phyloP scores from a whole-genome alignment of 2,113 vertebrate genomes.

The Puma concolor region DNA sequence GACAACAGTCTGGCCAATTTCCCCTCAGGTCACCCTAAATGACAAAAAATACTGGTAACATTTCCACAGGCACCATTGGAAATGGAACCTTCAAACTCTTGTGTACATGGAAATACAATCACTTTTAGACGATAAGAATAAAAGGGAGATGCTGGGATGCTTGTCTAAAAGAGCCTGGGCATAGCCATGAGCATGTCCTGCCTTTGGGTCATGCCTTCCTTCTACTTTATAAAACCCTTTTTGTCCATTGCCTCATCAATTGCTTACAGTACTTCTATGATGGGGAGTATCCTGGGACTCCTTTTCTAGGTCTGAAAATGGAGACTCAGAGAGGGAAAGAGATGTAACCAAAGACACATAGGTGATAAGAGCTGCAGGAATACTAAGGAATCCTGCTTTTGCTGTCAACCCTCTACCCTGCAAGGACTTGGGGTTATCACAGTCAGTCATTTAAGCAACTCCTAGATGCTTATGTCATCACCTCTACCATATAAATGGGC shows the following conservation, averaged over 20 bases:
- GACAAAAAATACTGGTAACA: constrained; percentile 41
- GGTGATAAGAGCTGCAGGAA: neutral
- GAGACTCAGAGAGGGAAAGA: neutral
- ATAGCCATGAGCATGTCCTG: neutral
- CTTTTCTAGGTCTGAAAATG: neutral
- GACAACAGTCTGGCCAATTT: constrained; percentile 70
- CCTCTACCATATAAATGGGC: neutral
- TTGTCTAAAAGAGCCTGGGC: neutral
- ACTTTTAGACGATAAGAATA: neutral
- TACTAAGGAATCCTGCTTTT: neutral
- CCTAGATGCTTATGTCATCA: neutral
- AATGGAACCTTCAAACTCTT: neutral
- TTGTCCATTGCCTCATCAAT: neutral
- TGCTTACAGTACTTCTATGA: neutral
- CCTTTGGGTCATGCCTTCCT: neutral
- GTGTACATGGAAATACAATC: neutral
- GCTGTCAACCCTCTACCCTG: neutral
- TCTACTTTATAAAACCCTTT: neutral
- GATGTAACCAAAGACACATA: neutral
- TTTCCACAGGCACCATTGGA: constrained; percentile 37
- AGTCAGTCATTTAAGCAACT: neutral
- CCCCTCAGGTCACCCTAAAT: constrained; percentile 66
- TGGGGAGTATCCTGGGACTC: neutral
- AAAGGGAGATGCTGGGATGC: neutral
- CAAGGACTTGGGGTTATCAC: neutral